Base-by-base conservation (phyloP, 2,797 vertebrate genomes). In the Gobio occitaniae region DNA sequence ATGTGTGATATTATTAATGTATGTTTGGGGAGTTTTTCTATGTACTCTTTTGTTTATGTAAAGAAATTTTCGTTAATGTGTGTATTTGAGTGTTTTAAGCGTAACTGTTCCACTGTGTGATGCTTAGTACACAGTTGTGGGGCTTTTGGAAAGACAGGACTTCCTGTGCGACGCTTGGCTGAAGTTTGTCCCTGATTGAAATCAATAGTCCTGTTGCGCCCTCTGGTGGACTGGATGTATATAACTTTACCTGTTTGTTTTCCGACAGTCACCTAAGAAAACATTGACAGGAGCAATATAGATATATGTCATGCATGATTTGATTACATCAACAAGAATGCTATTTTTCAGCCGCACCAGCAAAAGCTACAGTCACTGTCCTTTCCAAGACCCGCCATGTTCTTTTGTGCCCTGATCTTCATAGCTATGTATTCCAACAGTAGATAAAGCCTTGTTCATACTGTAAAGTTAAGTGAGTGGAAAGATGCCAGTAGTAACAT, bases 311-410 rank as follows among this genome's bases (percentile, higher is more conserved):
- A 44, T 25, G 21, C 59, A 68, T 78, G 56, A 82, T 75, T 19
- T 61, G 44, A 78, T 29, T 11, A 78, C 25, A 66, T 61, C 7
- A 69, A 21, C 63, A 48, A 16, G 41, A 84, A 82, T 82, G 52
- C 80, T 68, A 76, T 61, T 84, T 87, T 89, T 82, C 90, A 90
- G 91, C 89, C 86, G 88, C 93, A 95, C 93, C 94, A 95, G 94
- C 94, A 94, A 91, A 90, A 91, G 84, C 88, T 92, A 88, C 91
- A 78, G 86, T 79, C 78, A 87, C 89, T 89, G 86, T 88, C 85
- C 88, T 68, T 32, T 66, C 87, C 82, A 69, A 87, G 80, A 77
- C 89, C 84, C 85, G 38, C 2, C 61, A 61, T 71, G 66, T 88
- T 89, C 86, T 76, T 88, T 86, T 87, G 82, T 89, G 82, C 75